Evolutionary conservation across 2,113 vertebrate species (phyloP).

Genomic region (Oryctolagus cuniculus): mOryCun1.1 NC_091448.1:32870501-32871000

Average conservation of each 20-base stretch:
- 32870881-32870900: neutral
- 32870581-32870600: constrained; percentile 34
- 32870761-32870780: neutral
- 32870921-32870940: neutral
- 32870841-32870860: neutral
- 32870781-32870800: constrained; percentile 44
- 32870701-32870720: neutral
- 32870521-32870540: neutral
- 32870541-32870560: neutral
- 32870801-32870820: constrained; percentile 20
- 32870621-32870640: constrained; percentile 20
- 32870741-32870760: constrained; percentile 50
- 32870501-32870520: neutral
- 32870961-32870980: neutral
- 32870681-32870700: neutral
- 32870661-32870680: neutral
- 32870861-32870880: constrained; percentile 50
- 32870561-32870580: neutral
- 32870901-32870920: neutral
- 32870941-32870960: neutral
- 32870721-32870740: constrained; percentile 15
- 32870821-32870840: neutral
- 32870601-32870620: constrained; percentile 23
- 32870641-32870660: neutral
- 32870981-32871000: constrained; percentile 22